phyloP scores from a whole-genome alignment of 2,888 invertebrate genomes.

The Cheilosia grossa region DNA sequence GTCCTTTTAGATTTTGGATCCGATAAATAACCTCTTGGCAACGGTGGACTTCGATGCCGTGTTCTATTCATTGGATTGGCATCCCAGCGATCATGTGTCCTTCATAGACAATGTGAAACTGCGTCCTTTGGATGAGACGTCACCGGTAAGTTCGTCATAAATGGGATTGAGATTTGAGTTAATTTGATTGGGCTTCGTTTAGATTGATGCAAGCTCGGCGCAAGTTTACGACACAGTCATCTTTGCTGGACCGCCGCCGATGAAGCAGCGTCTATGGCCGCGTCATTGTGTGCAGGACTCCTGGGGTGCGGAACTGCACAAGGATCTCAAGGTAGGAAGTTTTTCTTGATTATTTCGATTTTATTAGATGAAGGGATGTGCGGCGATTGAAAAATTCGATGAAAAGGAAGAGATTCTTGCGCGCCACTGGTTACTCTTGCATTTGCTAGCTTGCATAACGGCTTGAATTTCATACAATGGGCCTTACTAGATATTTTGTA shows the following conservation, averaged over 20 bases:
- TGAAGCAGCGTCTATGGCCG: slow-evolving; percentile 97
- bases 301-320: slow-evolving; percentile 97
- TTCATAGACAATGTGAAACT: slow-evolving; percentile 96
- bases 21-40: slow-evolving; percentile 93
- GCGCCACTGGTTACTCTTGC: no score
- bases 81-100: slow-evolving; percentile 94
- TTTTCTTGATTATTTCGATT: not conserved
- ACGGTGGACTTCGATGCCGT: slow-evolving; percentile 93
- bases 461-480: no score
- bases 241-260: slow-evolving; percentile 93
- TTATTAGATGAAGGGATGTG: no score
- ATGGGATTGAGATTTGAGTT: not conserved
- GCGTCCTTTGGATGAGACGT: slow-evolving; percentile 89
- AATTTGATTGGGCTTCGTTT: slow-evolving; percentile 33
- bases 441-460: no score
- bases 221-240: slow-evolving; percentile 95
- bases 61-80: slow-evolving; percentile 98
- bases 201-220: slow-evolving; percentile 90
- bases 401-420: no score
- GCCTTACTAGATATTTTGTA: no score
- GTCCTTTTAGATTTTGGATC: slow-evolving; percentile 84
- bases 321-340: slow-evolving; percentile 89
- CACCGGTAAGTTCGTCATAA: slow-evolving; percentile 85
- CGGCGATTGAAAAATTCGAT: no score
- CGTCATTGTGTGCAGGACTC: slow-evolving; percentile 97